These are phyloP conservation scores for Stomatorhinus ivindoensis DNA, from an alignment of 2,113 vertebrate species.

Conservation along the genomic window DNA sequence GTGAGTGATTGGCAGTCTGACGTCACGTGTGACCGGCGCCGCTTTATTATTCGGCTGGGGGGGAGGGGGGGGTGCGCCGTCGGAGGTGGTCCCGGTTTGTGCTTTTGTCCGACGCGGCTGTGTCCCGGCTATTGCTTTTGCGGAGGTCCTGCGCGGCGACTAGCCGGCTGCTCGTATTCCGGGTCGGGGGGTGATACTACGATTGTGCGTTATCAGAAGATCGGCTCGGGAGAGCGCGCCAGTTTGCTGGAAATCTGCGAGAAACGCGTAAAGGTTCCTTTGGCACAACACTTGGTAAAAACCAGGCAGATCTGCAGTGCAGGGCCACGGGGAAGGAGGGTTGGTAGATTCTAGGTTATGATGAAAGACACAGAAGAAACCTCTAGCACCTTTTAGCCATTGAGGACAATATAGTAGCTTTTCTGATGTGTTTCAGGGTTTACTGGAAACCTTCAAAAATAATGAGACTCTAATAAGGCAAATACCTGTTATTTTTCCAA, in stretches of 20 bases:
- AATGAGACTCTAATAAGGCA: slow-evolving; percentile 64
- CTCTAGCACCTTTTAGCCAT: slow-evolving; percentile 62
- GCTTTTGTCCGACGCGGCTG: background rate
- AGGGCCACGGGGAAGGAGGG: slow-evolving; percentile 44
- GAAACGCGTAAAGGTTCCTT: slow-evolving; percentile 51
- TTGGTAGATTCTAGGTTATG: slow-evolving; percentile 44
- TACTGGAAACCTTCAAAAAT: slow-evolving; percentile 37
- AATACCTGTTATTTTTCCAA: slow-evolving; percentile 53
- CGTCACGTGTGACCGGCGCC: background rate
- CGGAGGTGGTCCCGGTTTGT: background rate
- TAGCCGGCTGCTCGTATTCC: slow-evolving; percentile 30
- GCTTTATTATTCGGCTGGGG: background rate
- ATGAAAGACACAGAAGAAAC: slow-evolving; percentile 51
- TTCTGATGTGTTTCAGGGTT: slow-evolving; percentile 56
- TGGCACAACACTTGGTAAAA: slow-evolving; percentile 54
- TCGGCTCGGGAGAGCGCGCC: slow-evolving; percentile 25
- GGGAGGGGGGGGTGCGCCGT: background rate
- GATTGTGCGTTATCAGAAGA: slow-evolving; percentile 34
- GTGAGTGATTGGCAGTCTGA: slow-evolving; percentile 32
- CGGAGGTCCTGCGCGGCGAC: slow-evolving; percentile 21
- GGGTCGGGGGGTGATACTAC: background rate
- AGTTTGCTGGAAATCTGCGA: slow-evolving; percentile 10
- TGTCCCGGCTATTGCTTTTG: slow-evolving; percentile 11
- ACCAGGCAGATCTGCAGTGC: slow-evolving; percentile 36
- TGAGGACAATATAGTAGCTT: slow-evolving; percentile 53